phyloP scores from a whole-genome alignment of 2,797 vertebrate genomes.

The Phrynocephalus vlangalii region DNA sequence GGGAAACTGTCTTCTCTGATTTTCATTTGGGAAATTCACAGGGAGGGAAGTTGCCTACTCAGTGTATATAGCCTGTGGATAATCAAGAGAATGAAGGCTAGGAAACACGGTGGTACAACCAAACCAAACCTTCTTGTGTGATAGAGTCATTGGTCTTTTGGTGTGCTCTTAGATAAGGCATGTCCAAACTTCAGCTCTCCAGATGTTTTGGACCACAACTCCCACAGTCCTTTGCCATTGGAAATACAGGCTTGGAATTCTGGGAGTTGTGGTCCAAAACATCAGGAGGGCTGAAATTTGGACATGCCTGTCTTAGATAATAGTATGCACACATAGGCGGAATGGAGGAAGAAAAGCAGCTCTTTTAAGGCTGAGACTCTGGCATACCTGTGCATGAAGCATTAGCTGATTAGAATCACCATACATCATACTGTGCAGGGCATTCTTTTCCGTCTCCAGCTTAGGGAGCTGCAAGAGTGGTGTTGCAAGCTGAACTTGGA shows the following conservation, averaged over 20 bases:
- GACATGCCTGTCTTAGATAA: no score
- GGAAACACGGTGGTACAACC: neutral
- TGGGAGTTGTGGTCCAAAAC: no score
- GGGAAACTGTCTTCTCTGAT: neutral
- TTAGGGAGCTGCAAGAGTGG: constrained; percentile 24
- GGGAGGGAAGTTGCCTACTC: neutral
- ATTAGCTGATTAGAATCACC: constrained; percentile 56
- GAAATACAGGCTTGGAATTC: no score
- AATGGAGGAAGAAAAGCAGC: neutral
- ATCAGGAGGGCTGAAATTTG: no score
- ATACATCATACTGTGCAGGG: constrained; percentile 39
- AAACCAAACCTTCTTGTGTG: neutral
- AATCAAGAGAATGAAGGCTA: neutral
- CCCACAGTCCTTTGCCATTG: no score
- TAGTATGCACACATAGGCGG: neutral
- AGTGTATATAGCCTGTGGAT: neutral
- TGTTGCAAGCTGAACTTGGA: constrained; percentile 52
- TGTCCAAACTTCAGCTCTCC: no score
- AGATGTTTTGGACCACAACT: no score
- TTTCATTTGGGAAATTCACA: neutral
- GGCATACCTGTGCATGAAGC: constrained; percentile 49
- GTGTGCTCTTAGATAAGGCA: neutral
- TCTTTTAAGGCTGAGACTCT: neutral
- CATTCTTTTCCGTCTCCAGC: constrained; percentile 50
- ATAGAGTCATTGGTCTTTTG: neutral